These are phyloP conservation scores for Asarcornis scutulata DNA, from an alignment of 2,113 vertebrate genomes.

Conservation along the genomic window DNA sequence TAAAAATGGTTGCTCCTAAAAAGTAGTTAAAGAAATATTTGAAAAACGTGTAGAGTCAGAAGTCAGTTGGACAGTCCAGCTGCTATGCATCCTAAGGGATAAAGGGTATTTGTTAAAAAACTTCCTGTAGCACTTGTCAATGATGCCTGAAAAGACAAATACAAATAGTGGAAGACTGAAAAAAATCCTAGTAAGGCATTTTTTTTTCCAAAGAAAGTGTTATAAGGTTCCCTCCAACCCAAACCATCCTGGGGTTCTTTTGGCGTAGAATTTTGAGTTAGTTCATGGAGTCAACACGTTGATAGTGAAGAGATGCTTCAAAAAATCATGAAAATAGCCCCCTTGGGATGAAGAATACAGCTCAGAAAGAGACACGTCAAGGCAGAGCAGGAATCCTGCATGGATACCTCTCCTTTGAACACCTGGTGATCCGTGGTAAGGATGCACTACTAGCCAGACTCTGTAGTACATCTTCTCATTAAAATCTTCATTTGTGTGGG, in stretches of 20 bases:
- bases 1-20: slow-evolving; percentile 46
- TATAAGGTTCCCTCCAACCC: no score
- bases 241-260: not conserved
- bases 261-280: not conserved
- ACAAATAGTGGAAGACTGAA: not conserved
- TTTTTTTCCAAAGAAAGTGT: not conserved
- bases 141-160: slow-evolving; percentile 6
- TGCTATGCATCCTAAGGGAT: not conserved
- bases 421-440: not conserved
- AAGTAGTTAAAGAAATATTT: slow-evolving; percentile 39
- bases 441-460: not conserved
- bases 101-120: slow-evolving; percentile 1
- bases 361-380: not conserved
- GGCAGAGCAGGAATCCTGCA: not conserved
- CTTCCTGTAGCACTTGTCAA: not conserved
- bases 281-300: not conserved
- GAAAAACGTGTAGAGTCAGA: slow-evolving; percentile 37
- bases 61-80: not conserved
- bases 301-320: not conserved
- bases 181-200: not conserved
- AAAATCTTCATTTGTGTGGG: not conserved
- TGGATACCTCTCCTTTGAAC: not conserved
- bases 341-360: not conserved
- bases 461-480: not conserved
- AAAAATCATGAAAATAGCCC: not conserved